Conservation (phyloP, 2,797 vertebrate genomes). For the Microctenopoma lineatum region DNA sequence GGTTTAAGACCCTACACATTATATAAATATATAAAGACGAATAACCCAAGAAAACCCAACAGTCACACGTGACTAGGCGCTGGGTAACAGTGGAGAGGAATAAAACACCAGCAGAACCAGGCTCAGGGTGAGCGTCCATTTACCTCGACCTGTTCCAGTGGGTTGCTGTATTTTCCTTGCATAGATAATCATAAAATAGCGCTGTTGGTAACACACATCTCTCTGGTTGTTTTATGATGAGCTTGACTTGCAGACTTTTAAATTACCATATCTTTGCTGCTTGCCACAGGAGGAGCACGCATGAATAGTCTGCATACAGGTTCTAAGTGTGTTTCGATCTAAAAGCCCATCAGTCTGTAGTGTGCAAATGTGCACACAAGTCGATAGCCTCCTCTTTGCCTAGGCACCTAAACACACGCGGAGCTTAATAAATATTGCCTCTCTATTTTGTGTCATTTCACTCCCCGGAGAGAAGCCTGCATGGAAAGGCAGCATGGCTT, state of each 20-base stretch:
- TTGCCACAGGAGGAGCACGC: slow-evolving; percentile 50
- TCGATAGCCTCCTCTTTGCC: slow-evolving; percentile 3
- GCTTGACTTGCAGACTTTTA: slow-evolving; percentile 49
- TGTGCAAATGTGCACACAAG: slow-evolving; percentile 43
- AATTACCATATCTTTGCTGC: slow-evolving; percentile 51
- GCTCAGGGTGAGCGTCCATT: no score
- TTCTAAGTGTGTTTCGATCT: slow-evolving; percentile 70
- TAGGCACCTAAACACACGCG: slow-evolving; percentile 4
- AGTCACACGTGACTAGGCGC: no score
- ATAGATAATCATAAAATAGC: slow-evolving; percentile 48
- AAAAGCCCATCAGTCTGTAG: slow-evolving; percentile 55
- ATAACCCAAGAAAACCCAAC: no score
- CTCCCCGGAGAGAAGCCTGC: slow-evolving; percentile 55
- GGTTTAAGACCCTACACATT: no score
- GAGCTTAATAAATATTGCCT: slow-evolving; percentile 60
- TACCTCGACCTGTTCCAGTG: no score
- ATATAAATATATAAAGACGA: no score
- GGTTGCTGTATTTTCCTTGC: slow-evolving; percentile 35
- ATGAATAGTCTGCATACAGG: slow-evolving; percentile 60
- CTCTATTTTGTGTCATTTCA: slow-evolving; percentile 65
- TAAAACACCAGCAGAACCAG: no score
- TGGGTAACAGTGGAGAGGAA: no score
- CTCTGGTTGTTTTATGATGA: slow-evolving; percentile 55
- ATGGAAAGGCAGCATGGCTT: slow-evolving; percentile 69
- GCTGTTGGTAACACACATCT: slow-evolving; percentile 44